A percentile compares a stretch with the other conserved stretches of the same genome.
These are phyloP conservation scores for Trachemys scripta DNA, from an alignment of 2,113 vertebrate species.

Conservation along the genomic window DNA sequence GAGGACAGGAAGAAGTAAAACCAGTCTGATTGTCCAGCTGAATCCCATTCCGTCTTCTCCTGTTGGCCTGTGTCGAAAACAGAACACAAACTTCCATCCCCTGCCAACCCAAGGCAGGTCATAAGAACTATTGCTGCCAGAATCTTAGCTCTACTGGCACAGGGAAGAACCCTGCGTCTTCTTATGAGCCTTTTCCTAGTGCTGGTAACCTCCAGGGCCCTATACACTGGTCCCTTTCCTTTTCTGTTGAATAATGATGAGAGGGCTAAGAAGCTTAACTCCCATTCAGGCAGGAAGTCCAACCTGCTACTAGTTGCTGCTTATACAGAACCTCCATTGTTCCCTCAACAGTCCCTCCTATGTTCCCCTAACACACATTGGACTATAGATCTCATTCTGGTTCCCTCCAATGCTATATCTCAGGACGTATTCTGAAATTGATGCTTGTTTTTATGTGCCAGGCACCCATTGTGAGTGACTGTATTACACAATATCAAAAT, in stretches of 20 bases:
- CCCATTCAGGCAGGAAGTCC: not conserved
- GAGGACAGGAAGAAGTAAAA: not conserved
- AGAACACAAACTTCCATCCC: not conserved
- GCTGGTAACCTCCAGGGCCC: not conserved
- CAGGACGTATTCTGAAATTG: not conserved
- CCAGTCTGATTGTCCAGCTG: not conserved
- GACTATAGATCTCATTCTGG: not conserved
- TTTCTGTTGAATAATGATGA: not conserved
- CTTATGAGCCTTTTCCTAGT: not conserved
- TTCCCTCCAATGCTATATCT: not conserved
- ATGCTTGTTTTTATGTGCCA: not conserved
- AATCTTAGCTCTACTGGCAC: not conserved
- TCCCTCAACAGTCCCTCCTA: not conserved
- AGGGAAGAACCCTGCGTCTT: not conserved
- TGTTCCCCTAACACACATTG: not conserved
- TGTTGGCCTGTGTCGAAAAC: not conserved
- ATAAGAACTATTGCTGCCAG: not conserved
- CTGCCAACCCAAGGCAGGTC: not conserved
- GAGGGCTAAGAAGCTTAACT: rapidly evolving
- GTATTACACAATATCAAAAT: not conserved
- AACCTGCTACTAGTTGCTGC: not conserved
- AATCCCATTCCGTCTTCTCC: not conserved
- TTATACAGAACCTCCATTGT: not conserved
- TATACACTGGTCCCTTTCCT: not conserved
- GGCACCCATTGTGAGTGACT: not conserved